phyloP scores from a whole-genome alignment of 2,888 invertebrate genomes.

The Leistus spinibarbis region DNA sequence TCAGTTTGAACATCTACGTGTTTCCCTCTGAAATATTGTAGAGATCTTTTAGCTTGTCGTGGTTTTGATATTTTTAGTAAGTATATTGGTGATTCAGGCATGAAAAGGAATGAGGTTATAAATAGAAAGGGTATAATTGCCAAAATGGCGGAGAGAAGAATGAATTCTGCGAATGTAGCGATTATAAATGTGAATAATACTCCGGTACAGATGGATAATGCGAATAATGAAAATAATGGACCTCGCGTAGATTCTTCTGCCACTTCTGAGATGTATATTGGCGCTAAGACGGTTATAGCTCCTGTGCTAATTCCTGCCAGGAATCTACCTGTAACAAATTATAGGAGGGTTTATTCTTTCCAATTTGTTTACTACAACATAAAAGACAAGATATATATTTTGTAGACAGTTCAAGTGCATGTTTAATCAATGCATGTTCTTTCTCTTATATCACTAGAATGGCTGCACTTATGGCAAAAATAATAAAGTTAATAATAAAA shows the following conservation, averaged over 20 bases:
- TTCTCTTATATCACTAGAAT: too few relatives aligned
- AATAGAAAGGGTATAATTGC: slow-evolving; percentile 69
- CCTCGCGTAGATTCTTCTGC: slow-evolving; percentile 78
- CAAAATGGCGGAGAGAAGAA: slow-evolving; percentile 69
- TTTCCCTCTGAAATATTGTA: slow-evolving; percentile 75
- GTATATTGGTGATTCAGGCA: slow-evolving; percentile 80
- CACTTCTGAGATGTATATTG: slow-evolving; percentile 89
- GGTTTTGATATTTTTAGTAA: slow-evolving; percentile 63
- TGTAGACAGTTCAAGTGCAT: too few relatives aligned
- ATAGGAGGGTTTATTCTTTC: too few relatives aligned
- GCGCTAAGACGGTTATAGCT: slow-evolving; percentile 79
- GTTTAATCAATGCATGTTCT: too few relatives aligned
- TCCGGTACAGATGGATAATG: slow-evolving; percentile 78
- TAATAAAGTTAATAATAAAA: too few relatives aligned
- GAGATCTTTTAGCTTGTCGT: slow-evolving; percentile 65
- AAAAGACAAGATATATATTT: too few relatives aligned
- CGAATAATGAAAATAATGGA: slow-evolving; percentile 83
- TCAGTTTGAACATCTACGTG: slow-evolving; percentile 68
- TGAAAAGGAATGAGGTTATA: slow-evolving; percentile 67
- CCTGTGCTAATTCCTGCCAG: slow-evolving; percentile 77
- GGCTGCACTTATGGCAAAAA: too few relatives aligned
- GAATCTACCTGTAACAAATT: slow-evolving; percentile 64
- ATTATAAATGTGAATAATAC: slow-evolving; percentile 77
- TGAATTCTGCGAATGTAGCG: slow-evolving; percentile 76
- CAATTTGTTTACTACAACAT: too few relatives aligned